phyloP scores from a whole-genome alignment of 2,113 vertebrate genomes.

The Pollachius pollachius region DNA sequence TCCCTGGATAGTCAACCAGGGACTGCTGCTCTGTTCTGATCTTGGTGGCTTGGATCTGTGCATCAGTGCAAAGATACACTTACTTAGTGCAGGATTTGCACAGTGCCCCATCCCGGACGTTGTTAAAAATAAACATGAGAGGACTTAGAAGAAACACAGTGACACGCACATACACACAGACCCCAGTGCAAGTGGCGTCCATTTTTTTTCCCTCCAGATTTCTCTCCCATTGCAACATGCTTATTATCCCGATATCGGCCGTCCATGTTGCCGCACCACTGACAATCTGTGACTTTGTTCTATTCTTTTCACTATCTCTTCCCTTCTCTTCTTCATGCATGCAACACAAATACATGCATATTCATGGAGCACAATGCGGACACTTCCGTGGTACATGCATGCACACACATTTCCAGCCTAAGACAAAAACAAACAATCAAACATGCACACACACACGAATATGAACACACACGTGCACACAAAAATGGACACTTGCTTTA shows the following conservation, averaged over 20 bases:
- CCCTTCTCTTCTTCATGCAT: background rate
- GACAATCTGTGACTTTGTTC: conserved; percentile 58
- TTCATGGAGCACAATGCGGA: too few species aligned
- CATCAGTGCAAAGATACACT: too few species aligned
- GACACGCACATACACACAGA: background rate
- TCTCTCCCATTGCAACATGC: conserved; percentile 22
- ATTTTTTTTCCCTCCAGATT: conserved; percentile 10
- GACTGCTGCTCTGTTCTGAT: too few species aligned
- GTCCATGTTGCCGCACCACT: conserved; percentile 40
- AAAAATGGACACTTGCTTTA: too few species aligned
- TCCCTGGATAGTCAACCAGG: too few species aligned
- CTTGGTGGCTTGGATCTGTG: too few species aligned
- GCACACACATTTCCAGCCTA: too few species aligned
- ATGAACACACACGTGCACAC: conserved; percentile 2
- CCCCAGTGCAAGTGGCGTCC: conserved; percentile 39
- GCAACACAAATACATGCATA: too few species aligned
- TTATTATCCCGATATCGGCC: conserved; percentile 55
- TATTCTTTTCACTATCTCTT: background rate
- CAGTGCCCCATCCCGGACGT: too few species aligned
- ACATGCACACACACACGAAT: background rate
- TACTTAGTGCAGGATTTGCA: too few species aligned
- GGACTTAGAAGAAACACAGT: background rate
- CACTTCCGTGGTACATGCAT: too few species aligned
- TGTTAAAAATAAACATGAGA: background rate
- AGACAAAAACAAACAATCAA: too few species aligned